Evolutionary conservation across 2,113 vertebrate genomes (phyloP).

Genomic region (Amphilophus citrinellus): DNA sequence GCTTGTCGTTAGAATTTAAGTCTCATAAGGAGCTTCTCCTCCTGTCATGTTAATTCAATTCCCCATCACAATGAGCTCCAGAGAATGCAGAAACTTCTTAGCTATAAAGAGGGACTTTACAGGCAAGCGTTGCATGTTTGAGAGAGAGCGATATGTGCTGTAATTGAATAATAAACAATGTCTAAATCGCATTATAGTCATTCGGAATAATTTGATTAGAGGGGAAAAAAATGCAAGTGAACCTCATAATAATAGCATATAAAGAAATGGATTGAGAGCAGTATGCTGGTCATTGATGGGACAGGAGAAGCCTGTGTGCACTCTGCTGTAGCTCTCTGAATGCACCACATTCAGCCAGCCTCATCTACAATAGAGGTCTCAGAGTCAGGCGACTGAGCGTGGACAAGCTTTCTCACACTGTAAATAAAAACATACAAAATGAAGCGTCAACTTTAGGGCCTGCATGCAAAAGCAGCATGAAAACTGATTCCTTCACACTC

Average conservation of each 20-base stretch:
- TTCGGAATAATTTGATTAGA: constrained; percentile 76
- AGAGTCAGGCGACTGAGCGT: constrained; percentile 27
- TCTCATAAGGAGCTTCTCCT: constrained; percentile 71
- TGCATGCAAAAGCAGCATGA: background rate
- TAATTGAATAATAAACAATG: constrained; percentile 81
- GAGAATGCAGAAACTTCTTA: constrained; percentile 69
- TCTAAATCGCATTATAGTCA: constrained; percentile 79
- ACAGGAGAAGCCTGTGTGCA: constrained; percentile 62
- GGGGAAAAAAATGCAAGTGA: constrained; percentile 68
- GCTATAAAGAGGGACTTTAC: constrained; percentile 73
- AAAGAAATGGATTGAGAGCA: constrained; percentile 80
- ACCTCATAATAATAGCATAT: constrained; percentile 78
- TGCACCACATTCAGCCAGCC: constrained; percentile 38
- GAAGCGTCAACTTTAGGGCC: constrained; percentile 5
- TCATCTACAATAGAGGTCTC: constrained; percentile 37
- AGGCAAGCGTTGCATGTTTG: constrained; percentile 65
- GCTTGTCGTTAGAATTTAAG: constrained; percentile 78
- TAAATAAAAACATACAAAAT: constrained; percentile 33
- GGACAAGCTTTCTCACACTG: constrained; percentile 33
- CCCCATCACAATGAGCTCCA: constrained; percentile 64
- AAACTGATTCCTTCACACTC: background rate
- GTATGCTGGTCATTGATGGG: constrained; percentile 72
- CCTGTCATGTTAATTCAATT: constrained; percentile 81
- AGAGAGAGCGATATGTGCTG: constrained; percentile 68
- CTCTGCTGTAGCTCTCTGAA: constrained; percentile 30